phyloP scores from a whole-genome alignment of 35 echinoderm and acorn worm genomes.

The Anneissia japonica region DNA sequence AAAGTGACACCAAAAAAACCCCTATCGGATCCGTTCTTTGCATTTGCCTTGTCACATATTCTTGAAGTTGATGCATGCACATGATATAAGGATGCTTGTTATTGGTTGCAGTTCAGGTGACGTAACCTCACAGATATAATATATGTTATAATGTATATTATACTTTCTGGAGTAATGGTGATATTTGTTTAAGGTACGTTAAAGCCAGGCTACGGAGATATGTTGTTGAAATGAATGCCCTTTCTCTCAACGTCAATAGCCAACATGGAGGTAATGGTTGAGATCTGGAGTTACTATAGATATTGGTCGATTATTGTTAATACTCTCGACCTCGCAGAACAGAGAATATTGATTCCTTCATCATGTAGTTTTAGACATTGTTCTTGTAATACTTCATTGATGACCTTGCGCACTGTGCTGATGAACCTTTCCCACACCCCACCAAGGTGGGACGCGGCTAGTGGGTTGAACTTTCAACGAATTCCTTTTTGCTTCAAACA shows the following conservation, averaged over 20 bases:
- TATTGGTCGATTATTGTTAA: slow-evolving; percentile 16
- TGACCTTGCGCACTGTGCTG: slow-evolving; percentile 45
- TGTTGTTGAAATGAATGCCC: no score
- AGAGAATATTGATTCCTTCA: background rate
- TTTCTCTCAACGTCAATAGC: no score
- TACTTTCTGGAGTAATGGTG: slow-evolving; percentile 44
- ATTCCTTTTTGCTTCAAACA: slow-evolving; percentile 12
- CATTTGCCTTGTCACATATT: slow-evolving; percentile 10
- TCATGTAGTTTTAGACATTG: background rate
- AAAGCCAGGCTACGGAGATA: no score
- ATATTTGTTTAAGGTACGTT: slow-evolving; percentile 44
- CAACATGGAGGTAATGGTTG: background rate
- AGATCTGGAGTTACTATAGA: slow-evolving; percentile 33
- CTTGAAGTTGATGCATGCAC: background rate
- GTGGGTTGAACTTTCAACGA: slow-evolving; percentile 50
- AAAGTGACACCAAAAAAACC: background rate
- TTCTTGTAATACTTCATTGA: slow-evolving; percentile 14
- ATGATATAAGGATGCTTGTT: slow-evolving; percentile 22
- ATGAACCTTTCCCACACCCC: slow-evolving; percentile 52
- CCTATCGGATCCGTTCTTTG: slow-evolving; percentile 24
- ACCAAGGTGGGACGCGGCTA: slow-evolving; percentile 33
- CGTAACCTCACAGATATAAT: slow-evolving; percentile 26
- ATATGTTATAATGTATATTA: no score
- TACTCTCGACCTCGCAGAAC: background rate
- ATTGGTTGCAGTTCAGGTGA: slow-evolving; percentile 39